A percentile compares a stretch with the other conserved stretches of the same genome.
phyloP scores from a whole-genome alignment of 23 tunicate genomes.

The Clavelina lepadiformis region DNA sequence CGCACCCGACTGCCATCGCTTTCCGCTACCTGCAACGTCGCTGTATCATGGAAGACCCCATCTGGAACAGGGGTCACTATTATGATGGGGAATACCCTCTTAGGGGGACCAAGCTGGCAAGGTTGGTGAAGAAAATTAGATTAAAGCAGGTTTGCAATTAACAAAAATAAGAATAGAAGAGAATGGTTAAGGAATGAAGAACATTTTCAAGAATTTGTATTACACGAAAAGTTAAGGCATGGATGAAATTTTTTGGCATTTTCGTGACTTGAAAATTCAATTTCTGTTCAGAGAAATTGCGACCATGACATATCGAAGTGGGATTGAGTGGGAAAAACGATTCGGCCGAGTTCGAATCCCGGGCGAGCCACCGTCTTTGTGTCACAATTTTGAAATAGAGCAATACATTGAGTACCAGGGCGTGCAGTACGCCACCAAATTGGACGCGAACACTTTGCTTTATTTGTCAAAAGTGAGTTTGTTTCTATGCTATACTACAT shows the following conservation, averaged over 20 bases:
- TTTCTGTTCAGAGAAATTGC: slow-evolving; percentile 89
- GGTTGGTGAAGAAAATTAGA: slow-evolving; percentile 56
- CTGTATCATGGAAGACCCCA: slow-evolving; percentile 88
- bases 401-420: slow-evolving; percentile 97
- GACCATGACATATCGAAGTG: slow-evolving; percentile 83
- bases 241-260: too few species aligned
- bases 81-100: slow-evolving; percentile 72
- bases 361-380: slow-evolving; percentile 56
- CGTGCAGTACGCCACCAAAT: slow-evolving; percentile 77
- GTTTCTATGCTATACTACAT: not conserved
- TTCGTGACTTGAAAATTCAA: too few species aligned
- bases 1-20: slow-evolving; percentile 80
- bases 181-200: too few species aligned
- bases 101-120: slow-evolving; percentile 83
- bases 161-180: too few species aligned
- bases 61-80: slow-evolving; percentile 90
- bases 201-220: too few species aligned
- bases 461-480: slow-evolving; percentile 75
- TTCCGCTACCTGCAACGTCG: slow-evolving; percentile 83
- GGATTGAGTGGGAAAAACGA: slow-evolving; percentile 73
- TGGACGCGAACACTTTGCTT: slow-evolving; percentile 84
- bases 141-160: not conserved
- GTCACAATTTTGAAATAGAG: slow-evolving; percentile 87
- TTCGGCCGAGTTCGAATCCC: slow-evolving; percentile 58
- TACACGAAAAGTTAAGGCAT: too few species aligned